Evolutionary conservation across 2,797 vertebrate species (phyloP).

Genomic region (Halcyon smyrnensis): DNA sequence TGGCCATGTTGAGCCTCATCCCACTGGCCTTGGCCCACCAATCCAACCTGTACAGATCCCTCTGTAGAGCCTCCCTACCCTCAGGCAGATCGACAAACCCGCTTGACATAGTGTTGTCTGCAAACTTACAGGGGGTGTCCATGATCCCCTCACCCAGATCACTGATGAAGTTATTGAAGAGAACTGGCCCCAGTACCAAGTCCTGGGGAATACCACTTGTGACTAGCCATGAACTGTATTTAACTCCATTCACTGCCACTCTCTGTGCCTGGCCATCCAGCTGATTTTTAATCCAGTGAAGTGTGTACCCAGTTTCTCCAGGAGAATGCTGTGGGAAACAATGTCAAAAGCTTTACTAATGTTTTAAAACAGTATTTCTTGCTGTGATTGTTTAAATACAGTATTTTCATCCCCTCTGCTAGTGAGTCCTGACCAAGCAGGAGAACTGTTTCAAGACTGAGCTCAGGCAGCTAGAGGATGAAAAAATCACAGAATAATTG

Average conservation of each 20-base stretch:
- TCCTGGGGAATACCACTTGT: background rate
- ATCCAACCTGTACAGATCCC: background rate
- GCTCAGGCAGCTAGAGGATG: constrained; percentile 83
- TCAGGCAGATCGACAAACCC: background rate
- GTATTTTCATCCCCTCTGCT: background rate
- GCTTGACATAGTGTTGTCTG: background rate
- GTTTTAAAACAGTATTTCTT: background rate
- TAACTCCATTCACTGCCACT: background rate
- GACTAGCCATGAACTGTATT: background rate
- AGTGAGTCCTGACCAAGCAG: constrained; percentile 83
- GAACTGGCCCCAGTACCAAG: background rate
- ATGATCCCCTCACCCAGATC: background rate
- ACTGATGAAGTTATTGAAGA: background rate
- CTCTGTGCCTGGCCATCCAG: background rate
- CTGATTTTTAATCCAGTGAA: background rate
- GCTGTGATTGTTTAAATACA: background rate
- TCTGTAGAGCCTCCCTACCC: background rate
- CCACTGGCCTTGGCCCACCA: background rate
- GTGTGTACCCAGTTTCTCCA: background rate
- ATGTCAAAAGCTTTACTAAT: background rate
- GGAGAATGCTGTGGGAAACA: background rate
- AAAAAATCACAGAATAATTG: constrained; percentile 36
- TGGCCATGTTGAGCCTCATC: background rate
- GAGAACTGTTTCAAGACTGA: constrained; percentile 87
- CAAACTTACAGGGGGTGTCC: background rate